These are phyloP conservation scores for Pipra filicauda DNA, from an alignment of 2,113 vertebrate genomes.

Conservation along the genomic window DNA sequence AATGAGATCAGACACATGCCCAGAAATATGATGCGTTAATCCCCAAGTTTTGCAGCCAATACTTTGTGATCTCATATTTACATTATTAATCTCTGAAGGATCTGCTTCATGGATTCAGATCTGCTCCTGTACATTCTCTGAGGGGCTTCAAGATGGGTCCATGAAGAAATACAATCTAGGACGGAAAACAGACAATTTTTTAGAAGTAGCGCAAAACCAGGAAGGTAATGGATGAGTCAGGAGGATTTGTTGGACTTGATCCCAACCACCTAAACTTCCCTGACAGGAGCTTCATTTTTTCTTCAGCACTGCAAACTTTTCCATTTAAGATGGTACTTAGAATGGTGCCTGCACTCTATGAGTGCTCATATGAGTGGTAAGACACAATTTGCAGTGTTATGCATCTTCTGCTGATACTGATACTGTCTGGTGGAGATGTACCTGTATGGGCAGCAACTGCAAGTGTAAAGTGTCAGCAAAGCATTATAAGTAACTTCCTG, in stretches of 20 bases:
- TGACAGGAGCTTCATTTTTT: constrained; percentile 1
- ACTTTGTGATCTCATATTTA: neutral
- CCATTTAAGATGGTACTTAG: neutral
- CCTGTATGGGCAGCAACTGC: neutral
- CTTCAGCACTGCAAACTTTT: constrained; percentile 11
- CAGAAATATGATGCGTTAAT: neutral
- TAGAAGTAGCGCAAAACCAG: neutral
- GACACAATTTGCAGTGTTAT: neutral
- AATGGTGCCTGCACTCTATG: neutral
- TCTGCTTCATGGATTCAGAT: neutral
- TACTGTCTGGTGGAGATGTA: neutral
- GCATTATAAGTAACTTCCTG: neutral
- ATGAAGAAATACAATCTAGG: neutral
- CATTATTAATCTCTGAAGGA: neutral
- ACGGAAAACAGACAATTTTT: neutral
- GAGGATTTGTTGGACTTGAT: constrained; percentile 36
- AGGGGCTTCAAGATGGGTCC: neutral
- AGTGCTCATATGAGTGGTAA: neutral
- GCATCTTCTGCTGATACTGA: neutral
- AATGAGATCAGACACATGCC: neutral
- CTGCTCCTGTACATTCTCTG: neutral
- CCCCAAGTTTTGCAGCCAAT: neutral
- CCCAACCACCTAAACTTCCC: constrained; percentile 21
- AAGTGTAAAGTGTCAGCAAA: neutral
- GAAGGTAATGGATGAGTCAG: constrained; percentile 44